Conservation (phyloP, 2,888 invertebrate species). For the Drosophila pseudotakahashii region DNA sequence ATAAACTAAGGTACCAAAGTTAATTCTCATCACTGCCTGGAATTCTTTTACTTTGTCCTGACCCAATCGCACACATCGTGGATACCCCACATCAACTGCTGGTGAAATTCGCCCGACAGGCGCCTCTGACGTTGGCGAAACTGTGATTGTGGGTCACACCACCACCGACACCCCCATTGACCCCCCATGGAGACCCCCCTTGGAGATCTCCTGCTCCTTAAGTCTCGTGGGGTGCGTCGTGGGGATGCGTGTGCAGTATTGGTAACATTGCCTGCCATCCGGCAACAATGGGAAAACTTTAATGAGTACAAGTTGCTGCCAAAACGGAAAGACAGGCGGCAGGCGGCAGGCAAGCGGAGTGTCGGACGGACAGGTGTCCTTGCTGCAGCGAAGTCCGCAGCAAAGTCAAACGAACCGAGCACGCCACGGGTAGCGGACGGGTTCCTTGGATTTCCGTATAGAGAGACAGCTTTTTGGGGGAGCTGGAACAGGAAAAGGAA, state of each 20-base stretch:
- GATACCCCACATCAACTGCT: not conserved
- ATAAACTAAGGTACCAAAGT: not conserved
- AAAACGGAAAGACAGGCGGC: constrained; percentile 52
- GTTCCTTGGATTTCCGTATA: not conserved
- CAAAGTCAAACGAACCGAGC: constrained; percentile 46
- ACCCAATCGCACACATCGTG: not conserved
- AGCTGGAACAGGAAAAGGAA: not conserved
- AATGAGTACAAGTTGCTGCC: constrained; percentile 78
- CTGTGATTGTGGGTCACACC: constrained; percentile 46
- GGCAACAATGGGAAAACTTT: constrained; percentile 70
- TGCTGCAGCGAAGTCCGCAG: constrained; percentile 44
- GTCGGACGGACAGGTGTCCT: constrained; percentile 59
- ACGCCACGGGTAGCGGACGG: constrained; percentile 62
- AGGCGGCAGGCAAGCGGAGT: constrained; percentile 19
- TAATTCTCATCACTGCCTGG: not conserved
- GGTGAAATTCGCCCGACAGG: constrained; percentile 9
- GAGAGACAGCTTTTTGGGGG: constrained; percentile 2
- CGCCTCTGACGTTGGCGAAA: constrained; percentile 31
- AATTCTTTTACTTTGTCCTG: constrained; percentile 1
- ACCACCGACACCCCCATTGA: not conserved
- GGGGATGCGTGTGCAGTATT: constrained; percentile 40
- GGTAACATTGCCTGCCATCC: constrained; percentile 48
- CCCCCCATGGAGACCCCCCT: constrained; percentile 1
- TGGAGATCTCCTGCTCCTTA: constrained; percentile 20
- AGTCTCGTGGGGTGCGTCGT: constrained; percentile 17